Evolutionary conservation across 2,888 invertebrate species (phyloP).

Genomic region (Yponomeuta plumbellus): DNA sequence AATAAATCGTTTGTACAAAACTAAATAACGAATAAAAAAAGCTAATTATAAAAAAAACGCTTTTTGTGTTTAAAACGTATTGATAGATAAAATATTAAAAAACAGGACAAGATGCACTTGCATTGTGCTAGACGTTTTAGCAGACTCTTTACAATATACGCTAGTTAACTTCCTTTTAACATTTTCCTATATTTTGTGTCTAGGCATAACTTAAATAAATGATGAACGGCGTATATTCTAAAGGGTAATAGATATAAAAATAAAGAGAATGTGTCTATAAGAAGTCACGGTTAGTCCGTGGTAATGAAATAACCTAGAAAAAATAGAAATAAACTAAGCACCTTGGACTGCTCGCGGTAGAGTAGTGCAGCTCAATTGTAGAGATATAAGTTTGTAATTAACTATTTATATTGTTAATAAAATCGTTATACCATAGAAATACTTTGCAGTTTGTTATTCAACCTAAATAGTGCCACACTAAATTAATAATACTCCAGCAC

Average conservation of each 20-base stretch:
- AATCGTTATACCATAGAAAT: conserved; percentile 69
- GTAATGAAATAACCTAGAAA: conserved; percentile 18
- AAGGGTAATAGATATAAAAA: not conserved
- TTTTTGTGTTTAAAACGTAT: conserved; percentile 30
- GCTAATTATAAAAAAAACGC: conserved; percentile 25
- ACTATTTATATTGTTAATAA: conserved; percentile 76
- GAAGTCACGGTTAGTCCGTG: not conserved
- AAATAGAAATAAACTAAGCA: conserved; percentile 40
- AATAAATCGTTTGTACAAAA: conserved; percentile 43
- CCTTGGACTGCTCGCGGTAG: conserved; percentile 73
- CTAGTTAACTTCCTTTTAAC: not conserved
- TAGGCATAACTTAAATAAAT: not conserved
- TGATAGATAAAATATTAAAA: conserved; percentile 11
- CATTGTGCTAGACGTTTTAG: conserved; percentile 7
- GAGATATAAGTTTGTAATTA: conserved; percentile 72
- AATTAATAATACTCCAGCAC: not conserved
- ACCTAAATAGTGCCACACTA: not conserved
- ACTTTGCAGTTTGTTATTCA: conserved; percentile 27
- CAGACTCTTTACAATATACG: not conserved
- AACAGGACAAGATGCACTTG: conserved; percentile 7
- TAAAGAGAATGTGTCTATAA: not conserved
- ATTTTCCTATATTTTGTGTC: not conserved
- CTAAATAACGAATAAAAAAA: conserved; percentile 35
- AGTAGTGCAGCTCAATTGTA: conserved; percentile 76
- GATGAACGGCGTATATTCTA: not conserved